These are phyloP conservation scores for Urocyon cinereoargenteus DNA, from an alignment of 2,797 vertebrate genomes.

Conservation along the genomic window DNA sequence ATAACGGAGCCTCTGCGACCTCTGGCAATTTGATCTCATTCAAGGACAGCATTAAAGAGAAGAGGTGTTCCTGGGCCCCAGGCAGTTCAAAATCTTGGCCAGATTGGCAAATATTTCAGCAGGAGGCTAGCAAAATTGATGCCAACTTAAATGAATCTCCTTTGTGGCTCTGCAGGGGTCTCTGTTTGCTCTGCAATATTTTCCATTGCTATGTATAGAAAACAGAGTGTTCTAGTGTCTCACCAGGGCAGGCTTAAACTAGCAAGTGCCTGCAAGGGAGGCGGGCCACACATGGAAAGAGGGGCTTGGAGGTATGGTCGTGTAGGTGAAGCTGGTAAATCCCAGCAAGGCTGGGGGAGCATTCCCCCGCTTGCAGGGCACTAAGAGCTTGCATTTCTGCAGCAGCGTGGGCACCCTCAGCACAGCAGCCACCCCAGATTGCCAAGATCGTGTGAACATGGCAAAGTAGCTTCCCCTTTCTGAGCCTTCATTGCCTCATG, in stretches of 20 bases:
- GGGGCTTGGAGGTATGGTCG: fast-evolving
- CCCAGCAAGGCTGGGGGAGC: not conserved
- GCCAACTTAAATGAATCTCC: slow-evolving; percentile 49
- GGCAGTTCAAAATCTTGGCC: not conserved
- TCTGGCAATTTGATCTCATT: not conserved
- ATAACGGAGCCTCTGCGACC: not conserved
- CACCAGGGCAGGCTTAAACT: not conserved
- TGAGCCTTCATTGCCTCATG: not conserved
- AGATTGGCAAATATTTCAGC: slow-evolving; percentile 53
- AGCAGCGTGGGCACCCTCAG: not conserved
- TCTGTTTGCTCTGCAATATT: not conserved
- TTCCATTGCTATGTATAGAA: not conserved
- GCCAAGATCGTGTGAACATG: not conserved
- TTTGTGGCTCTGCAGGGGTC: not conserved
- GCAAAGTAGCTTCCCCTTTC: not conserved
- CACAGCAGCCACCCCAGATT: not conserved
- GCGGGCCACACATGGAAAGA: not conserved
- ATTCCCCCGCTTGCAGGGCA: too few species aligned
- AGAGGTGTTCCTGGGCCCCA: not conserved
- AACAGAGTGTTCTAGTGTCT: not conserved
- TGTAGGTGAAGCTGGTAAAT: not conserved
- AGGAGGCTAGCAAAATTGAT: slow-evolving; percentile 35
- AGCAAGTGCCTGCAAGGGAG: not conserved
- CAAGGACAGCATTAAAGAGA: not conserved
- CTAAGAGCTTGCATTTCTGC: not conserved